Evolutionary conservation across 2,888 invertebrate species (phyloP).

Genomic region (Creontiades dilutus): DNA sequence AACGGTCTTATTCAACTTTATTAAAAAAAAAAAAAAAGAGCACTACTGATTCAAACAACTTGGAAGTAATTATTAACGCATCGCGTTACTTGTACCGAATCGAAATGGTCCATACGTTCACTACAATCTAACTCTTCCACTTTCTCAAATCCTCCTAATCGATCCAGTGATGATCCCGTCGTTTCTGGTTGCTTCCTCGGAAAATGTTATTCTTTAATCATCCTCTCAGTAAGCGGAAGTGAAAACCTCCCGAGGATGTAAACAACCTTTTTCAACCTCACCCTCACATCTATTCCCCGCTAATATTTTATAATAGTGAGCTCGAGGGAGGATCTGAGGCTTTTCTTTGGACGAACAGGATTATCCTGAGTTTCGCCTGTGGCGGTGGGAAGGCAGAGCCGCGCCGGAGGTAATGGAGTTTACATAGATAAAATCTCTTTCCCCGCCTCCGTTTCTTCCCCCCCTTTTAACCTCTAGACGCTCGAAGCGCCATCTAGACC

Average conservation of each 20-base stretch:
- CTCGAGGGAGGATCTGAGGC: constrained; percentile 42
- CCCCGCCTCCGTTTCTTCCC: not conserved
- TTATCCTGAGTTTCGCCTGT: constrained; percentile 26
- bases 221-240: not conserved
- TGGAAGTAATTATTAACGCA: too few relatives aligned
- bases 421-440: constrained; percentile 58
- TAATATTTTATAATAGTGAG: constrained; percentile 48
- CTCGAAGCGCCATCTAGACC: not conserved
- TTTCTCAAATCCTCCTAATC: too few relatives aligned
- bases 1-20: too few relatives aligned
- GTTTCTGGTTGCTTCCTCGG: not conserved
- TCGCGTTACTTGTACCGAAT: too few relatives aligned
- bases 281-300: constrained; percentile 19
- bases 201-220: constrained; percentile 30
- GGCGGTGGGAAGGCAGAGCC: not conserved
- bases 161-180: too few relatives aligned
- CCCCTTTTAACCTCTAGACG: constrained; percentile 39
- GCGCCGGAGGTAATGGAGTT: constrained; percentile 59
- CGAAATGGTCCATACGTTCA: too few relatives aligned
- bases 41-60: too few relatives aligned
- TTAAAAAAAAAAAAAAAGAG: too few relatives aligned
- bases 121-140: too few relatives aligned
- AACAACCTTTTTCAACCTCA: constrained; percentile 40
- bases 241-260: constrained; percentile 12
- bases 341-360: constrained; percentile 52